phyloP scores from a whole-genome alignment of 2,797 vertebrate genomes.

The Leucoraja ocellata region DNA sequence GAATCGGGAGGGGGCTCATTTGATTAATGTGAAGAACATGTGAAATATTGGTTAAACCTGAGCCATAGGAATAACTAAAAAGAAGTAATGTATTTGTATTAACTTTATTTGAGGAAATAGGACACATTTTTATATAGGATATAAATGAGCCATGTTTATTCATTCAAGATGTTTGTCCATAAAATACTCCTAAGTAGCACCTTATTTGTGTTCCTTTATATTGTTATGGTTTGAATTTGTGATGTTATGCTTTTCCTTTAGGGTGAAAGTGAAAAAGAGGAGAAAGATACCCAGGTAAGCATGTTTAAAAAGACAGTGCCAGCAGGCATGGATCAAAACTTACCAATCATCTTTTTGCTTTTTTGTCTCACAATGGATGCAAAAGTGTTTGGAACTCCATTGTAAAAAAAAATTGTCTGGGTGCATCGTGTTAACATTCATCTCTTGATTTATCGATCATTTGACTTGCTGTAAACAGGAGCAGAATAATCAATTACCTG shows the following conservation, averaged over 20 bases:
- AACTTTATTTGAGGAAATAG: background rate
- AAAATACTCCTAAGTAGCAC: background rate
- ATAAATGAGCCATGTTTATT: background rate
- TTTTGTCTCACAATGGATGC: background rate
- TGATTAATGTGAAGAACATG: background rate
- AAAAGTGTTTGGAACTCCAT: too few species aligned
- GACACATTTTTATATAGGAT: background rate
- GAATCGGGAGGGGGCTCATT: background rate
- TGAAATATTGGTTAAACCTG: background rate
- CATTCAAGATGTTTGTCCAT: background rate
- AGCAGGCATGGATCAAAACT: background rate
- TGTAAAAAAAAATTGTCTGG: background rate
- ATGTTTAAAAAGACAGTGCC: background rate
- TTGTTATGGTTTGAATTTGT: background rate
- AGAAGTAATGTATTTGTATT: background rate
- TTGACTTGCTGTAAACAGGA: background rate
- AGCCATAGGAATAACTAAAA: background rate
- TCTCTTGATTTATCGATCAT: background rate
- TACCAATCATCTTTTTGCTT: background rate
- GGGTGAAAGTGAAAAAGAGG: slow-evolving; percentile 52
- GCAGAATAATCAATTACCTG: background rate
- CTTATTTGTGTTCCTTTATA: background rate
- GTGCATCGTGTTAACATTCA: background rate
- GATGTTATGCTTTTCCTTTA: slow-evolving; percentile 43
- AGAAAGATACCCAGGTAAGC: slow-evolving; percentile 17